These are phyloP conservation scores for Pteruthius melanotis DNA, from an alignment of 2,113 vertebrate species.

Conservation along the genomic window DNA sequence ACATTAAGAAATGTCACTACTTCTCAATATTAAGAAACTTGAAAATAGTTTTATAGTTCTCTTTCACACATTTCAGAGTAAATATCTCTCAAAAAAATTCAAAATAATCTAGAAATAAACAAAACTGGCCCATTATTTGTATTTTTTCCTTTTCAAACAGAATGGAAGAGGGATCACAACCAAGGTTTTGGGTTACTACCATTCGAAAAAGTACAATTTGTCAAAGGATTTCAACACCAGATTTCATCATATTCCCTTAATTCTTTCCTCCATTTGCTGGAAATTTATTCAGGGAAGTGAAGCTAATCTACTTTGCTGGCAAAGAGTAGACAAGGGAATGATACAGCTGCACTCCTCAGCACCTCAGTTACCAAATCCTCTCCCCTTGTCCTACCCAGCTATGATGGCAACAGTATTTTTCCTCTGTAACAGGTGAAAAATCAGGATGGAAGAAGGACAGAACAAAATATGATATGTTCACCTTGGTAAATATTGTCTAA, in stretches of 20 bases:
- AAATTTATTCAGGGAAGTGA: not conserved
- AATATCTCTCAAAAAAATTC: not conserved
- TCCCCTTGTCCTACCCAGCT: not conserved
- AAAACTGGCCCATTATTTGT: not conserved
- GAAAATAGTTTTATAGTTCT: not conserved
- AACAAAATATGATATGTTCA: not conserved
- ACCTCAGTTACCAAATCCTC: not conserved
- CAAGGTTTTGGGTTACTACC: not conserved
- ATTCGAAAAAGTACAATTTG: not conserved
- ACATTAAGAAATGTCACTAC: not conserved
- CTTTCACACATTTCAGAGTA: not conserved
- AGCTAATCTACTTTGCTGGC: slow-evolving; percentile 2
- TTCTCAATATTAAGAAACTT: not conserved
- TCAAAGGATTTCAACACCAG: not conserved
- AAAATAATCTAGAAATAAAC: not conserved
- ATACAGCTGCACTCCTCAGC: not conserved
- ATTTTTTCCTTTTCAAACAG: not conserved
- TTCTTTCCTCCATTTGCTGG: not conserved
- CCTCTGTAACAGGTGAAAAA: not conserved
- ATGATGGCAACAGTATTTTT: not conserved
- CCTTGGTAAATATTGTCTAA: not conserved
- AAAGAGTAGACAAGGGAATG: not conserved
- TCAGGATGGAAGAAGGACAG: not conserved
- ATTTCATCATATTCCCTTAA: not conserved
- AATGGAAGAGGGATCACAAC: not conserved